These are phyloP conservation scores for Cepaea hortensis DNA, from an alignment of 2,888 invertebrate genomes.

Conservation along the genomic window DNA sequence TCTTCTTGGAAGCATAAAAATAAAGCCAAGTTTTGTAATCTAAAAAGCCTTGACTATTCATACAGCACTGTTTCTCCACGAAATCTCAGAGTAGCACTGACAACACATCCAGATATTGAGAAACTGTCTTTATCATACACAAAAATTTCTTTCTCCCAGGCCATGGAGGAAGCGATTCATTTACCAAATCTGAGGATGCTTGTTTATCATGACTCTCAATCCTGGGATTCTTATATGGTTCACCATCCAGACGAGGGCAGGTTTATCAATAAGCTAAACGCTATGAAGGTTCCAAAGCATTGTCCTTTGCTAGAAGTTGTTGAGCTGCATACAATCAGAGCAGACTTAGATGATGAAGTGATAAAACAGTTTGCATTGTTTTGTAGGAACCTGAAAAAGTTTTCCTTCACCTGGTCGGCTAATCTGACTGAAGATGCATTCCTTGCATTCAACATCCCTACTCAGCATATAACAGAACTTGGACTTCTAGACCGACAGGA, in stretches of 20 bases:
- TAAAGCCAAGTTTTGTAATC: slow-evolving; percentile 35
- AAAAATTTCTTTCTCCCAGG: slow-evolving; percentile 42
- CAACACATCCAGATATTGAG: slow-evolving; percentile 42
- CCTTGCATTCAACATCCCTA: neutral
- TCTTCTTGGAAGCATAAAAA: slow-evolving; percentile 39
- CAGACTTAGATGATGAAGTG: slow-evolving; percentile 44
- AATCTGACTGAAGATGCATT: slow-evolving; percentile 38
- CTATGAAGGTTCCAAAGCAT: slow-evolving; percentile 42
- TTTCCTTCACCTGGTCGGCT: slow-evolving; percentile 45
- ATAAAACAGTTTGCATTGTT: slow-evolving; percentile 43
- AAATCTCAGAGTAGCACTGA: slow-evolving; percentile 39
- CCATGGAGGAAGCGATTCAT: slow-evolving; percentile 45
- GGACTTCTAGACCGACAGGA: slow-evolving; percentile 39
- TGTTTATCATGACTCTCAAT: slow-evolving; percentile 36
- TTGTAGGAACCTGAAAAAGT: slow-evolving; percentile 34
- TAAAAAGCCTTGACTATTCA: slow-evolving; percentile 46
- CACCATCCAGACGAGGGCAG: slow-evolving; percentile 32
- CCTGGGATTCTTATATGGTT: slow-evolving; percentile 34
- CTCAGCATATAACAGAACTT: slow-evolving; percentile 34
- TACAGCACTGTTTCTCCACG: slow-evolving; percentile 38
- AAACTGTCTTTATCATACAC: slow-evolving; percentile 37
- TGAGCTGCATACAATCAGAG: slow-evolving; percentile 39
- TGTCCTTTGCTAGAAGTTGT: slow-evolving; percentile 39
- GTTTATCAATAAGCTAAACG: slow-evolving; percentile 15
- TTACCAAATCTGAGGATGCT: slow-evolving; percentile 41